Percentiles rank a stretch among this genome's conserved stretches.
Conservation (phyloP, 1,140 invertebrate genomes). For the Homarus americanus region DNA sequence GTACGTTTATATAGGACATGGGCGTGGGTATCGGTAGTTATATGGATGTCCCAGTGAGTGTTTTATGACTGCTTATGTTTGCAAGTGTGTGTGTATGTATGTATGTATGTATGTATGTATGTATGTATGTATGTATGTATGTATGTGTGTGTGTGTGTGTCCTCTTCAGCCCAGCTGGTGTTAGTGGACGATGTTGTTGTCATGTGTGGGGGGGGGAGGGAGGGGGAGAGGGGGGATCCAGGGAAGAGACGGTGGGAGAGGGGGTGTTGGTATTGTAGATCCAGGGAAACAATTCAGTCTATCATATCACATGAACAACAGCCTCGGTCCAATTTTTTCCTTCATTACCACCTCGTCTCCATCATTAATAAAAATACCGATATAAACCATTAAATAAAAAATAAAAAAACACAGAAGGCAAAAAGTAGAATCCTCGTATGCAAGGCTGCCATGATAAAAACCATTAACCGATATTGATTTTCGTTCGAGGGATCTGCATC, state of each 20-base stretch:
- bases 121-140: neutral
- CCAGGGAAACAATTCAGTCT: neutral
- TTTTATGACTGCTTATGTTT: too few species aligned
- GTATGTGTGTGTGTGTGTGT: neutral
- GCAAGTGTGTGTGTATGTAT: neutral
- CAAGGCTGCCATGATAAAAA: slow-evolving; percentile 42
- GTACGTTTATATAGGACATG: too few species aligned
- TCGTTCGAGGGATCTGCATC: slow-evolving; percentile 40
- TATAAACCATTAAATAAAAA: neutral
- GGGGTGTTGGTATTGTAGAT: neutral
- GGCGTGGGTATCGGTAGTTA: too few species aligned
- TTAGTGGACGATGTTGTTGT: too few species aligned
- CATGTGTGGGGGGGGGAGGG: neutral
- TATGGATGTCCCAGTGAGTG: too few species aligned
- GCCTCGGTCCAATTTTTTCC: neutral
- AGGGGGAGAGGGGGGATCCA: neutral
- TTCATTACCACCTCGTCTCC: neutral
- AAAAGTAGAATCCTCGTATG: slow-evolving; percentile 7
- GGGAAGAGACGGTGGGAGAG: neutral
- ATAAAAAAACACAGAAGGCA: too few species aligned
- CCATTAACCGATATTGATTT: slow-evolving; percentile 63
- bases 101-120: neutral
- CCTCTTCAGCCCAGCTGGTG: too few species aligned
- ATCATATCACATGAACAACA: neutral
- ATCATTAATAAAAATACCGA: neutral